phyloP scores from a whole-genome alignment of 2,888 invertebrate genomes.

The Zygaena filipendulae region DNA sequence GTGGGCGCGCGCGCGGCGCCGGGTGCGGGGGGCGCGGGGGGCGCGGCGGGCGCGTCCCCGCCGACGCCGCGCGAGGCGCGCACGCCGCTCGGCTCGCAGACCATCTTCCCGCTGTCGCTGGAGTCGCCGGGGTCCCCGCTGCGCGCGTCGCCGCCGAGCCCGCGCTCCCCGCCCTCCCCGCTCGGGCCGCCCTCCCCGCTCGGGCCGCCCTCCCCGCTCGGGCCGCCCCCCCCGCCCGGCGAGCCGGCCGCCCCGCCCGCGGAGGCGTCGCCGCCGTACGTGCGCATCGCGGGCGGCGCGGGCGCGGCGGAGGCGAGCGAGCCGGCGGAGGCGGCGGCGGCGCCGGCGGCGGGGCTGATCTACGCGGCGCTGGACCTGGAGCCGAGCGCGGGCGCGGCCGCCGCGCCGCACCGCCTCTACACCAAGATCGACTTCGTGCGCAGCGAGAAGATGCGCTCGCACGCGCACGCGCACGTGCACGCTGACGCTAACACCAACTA shows the following conservation, averaged over 20 bases:
- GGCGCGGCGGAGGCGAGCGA: too few species aligned
- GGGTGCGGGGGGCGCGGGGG: constrained; percentile 19
- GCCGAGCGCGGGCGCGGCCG: constrained; percentile 36
- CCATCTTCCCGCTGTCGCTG: constrained; percentile 75
- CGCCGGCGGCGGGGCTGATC: constrained; percentile 24
- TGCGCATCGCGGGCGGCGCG: too few species aligned
- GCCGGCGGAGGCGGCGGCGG: constrained; percentile 18
- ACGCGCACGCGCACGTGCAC: constrained; percentile 16
- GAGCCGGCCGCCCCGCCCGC: constrained; percentile 16
- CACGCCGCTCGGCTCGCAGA: constrained; percentile 71
- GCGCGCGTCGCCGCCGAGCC: constrained; percentile 44
- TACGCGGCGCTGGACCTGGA: constrained; percentile 59
- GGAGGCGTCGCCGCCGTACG: constrained; percentile 5
- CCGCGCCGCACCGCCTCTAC: constrained; percentile 70
- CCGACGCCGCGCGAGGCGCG: constrained; percentile 23
- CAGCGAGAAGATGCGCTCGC: constrained; percentile 58
- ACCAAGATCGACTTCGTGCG: constrained; percentile 85
- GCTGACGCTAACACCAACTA: constrained; percentile 20
- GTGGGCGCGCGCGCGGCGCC: constrained; percentile 7
- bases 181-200: constrained; percentile 17
- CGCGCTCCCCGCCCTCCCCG: too few species aligned
- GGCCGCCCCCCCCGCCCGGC: constrained; percentile 20
- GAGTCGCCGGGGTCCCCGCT: constrained; percentile 74
- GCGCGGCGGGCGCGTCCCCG: constrained; percentile 19
- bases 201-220: constrained; percentile 20